Percentiles rank a stretch among this genome's conserved stretches.
phyloP scores from a whole-genome alignment of 2,797 vertebrate genomes.

The Chanos chanos region DNA sequence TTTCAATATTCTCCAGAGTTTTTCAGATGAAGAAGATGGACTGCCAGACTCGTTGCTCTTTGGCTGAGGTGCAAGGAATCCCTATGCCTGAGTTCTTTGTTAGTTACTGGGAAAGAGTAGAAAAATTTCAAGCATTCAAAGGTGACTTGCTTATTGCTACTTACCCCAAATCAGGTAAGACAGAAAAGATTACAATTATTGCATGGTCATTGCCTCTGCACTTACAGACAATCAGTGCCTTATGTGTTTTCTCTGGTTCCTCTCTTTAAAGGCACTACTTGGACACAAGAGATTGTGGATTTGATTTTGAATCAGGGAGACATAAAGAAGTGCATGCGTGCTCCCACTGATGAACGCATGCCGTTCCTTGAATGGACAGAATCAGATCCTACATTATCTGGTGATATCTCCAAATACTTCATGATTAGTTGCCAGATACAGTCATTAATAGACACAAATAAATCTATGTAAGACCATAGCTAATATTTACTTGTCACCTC shows the following conservation, averaged over 20 bases:
- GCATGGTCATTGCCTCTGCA: too few species aligned
- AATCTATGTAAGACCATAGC: background rate
- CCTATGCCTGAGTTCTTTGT: slow-evolving; percentile 18
- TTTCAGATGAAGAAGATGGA: slow-evolving; percentile 4
- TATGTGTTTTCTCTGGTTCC: background rate
- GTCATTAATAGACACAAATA: background rate
- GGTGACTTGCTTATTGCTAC: slow-evolving; percentile 41
- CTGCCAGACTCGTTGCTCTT: background rate
- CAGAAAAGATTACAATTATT: background rate
- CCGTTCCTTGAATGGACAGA: slow-evolving; percentile 43
- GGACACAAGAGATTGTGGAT: slow-evolving; percentile 47
- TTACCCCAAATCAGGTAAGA: slow-evolving; percentile 41
- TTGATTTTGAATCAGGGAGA: slow-evolving; percentile 33
- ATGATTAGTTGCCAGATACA: slow-evolving; percentile 6
- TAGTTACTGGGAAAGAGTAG: slow-evolving; percentile 29
- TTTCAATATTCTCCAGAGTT: too few species aligned
- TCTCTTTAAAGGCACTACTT: slow-evolving; percentile 35
- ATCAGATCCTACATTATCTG: slow-evolving; percentile 12
- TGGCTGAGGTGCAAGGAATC: slow-evolving; percentile 15
- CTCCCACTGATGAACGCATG: slow-evolving; percentile 34
- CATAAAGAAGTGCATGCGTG: slow-evolving; percentile 24
- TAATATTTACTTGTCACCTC: too few species aligned
- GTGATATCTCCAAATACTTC: too few species aligned
- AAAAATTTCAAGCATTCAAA: slow-evolving; percentile 24
- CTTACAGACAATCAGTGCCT: background rate